phyloP scores from a whole-genome alignment of 2,888 invertebrate species.

The Ischnura elegans region DNA sequence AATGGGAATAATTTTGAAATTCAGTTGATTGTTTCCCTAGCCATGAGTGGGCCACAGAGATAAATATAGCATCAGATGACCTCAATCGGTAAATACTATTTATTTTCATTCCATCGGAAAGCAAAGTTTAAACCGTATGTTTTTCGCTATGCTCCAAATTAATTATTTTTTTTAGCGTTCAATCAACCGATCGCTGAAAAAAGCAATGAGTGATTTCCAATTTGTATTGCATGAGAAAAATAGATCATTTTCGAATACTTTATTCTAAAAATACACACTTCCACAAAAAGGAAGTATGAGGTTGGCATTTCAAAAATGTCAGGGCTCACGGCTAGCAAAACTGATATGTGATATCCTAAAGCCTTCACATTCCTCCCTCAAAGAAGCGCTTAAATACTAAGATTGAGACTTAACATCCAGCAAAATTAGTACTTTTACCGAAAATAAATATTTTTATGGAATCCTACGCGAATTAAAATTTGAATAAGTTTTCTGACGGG shows the following conservation, averaged over 20 bases:
- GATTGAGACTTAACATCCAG: background rate
- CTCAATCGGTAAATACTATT: background rate
- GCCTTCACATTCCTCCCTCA: background rate
- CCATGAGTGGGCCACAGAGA: background rate
- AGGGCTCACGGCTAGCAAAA: background rate
- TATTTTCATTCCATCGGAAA: background rate
- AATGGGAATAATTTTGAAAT: background rate
- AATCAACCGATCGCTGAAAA: background rate
- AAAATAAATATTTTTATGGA: background rate
- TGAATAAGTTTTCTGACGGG: background rate
- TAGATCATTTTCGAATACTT: background rate
- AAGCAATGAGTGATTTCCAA: background rate
- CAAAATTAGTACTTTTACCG: background rate
- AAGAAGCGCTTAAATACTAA: background rate
- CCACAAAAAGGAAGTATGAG: background rate
- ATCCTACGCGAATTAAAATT: background rate
- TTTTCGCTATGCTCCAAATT: background rate
- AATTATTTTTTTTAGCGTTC: background rate
- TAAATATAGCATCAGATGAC: background rate
- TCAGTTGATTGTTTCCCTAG: background rate
- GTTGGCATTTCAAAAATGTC: background rate
- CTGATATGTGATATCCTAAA: background rate
- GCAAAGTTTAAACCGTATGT: background rate
- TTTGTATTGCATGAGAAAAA: background rate
- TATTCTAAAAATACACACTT: background rate